Evolutionary conservation across 1,140 invertebrate species (phyloP).

Genomic region (Protaetia brevitarsis): DNA sequence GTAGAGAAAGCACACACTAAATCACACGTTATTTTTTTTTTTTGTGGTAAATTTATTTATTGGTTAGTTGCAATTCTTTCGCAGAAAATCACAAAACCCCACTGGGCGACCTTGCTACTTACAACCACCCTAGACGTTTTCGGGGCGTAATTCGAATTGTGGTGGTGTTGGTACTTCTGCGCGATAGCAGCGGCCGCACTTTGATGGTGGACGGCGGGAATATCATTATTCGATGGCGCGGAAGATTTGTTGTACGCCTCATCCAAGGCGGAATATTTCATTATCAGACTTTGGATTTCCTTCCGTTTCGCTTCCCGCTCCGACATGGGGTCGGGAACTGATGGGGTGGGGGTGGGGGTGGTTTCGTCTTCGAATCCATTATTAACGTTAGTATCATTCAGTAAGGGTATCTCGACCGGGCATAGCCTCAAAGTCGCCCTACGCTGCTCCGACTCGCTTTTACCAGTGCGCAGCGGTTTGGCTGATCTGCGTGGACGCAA

Average conservation of each 20-base stretch:
- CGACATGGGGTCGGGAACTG: slow-evolving; percentile 51
- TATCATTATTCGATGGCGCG: slow-evolving; percentile 33
- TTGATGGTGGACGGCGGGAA: slow-evolving; percentile 10
- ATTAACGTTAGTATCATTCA: slow-evolving; percentile 35
- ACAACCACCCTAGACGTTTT: slow-evolving; percentile 40
- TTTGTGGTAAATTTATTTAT: too few relatives aligned
- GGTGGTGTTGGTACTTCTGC: slow-evolving; percentile 43
- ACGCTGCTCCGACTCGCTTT: slow-evolving; percentile 52
- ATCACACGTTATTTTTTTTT: too few relatives aligned
- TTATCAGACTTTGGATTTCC: slow-evolving; percentile 75
- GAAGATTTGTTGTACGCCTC: slow-evolving; percentile 57
- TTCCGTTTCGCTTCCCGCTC: slow-evolving; percentile 74
- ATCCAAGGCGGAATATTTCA: slow-evolving; percentile 72
- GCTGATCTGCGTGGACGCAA: slow-evolving; percentile 46
- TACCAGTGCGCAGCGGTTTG: slow-evolving; percentile 52
- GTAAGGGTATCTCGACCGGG: slow-evolving; percentile 50
- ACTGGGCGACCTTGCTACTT: slow-evolving; percentile 45
- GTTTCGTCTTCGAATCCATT: slow-evolving; percentile 49
- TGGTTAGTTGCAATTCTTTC: too few relatives aligned
- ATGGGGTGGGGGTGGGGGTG: slow-evolving; percentile 55
- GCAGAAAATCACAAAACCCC: not conserved
- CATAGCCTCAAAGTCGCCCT: slow-evolving; percentile 46
- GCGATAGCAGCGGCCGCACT: slow-evolving; percentile 38
- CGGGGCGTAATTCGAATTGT: not conserved
- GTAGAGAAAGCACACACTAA: too few relatives aligned